Conservation (phyloP, 2,888 invertebrate genomes). For the Heliconius ismenius region DNA sequence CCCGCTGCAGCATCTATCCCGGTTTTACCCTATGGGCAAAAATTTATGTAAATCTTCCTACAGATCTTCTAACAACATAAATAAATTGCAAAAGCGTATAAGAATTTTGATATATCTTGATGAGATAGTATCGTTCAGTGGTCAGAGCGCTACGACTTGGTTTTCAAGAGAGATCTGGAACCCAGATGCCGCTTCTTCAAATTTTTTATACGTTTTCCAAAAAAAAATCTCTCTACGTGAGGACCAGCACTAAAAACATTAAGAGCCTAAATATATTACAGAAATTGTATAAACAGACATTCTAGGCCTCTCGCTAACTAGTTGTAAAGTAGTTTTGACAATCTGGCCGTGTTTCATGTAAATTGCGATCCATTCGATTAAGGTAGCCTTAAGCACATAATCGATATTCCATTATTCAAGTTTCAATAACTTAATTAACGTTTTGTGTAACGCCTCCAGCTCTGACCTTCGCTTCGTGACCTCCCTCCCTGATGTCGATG, state of each 20-base stretch:
- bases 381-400: conserved; percentile 19
- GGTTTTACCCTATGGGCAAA: too few species aligned
- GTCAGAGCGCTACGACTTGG: too few species aligned
- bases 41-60: too few species aligned
- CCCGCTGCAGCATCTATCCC: too few species aligned
- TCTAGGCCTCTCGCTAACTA: conserved; percentile 1
- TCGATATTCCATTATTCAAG: conserved; percentile 19
- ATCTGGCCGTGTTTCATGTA: conserved; percentile 13
- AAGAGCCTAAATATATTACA: background rate
- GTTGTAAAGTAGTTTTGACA: conserved; percentile 9
- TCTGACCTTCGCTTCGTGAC: conserved; percentile 15
- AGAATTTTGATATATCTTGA: too few species aligned
- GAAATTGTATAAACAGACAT: background rate
- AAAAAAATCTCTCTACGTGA: too few species aligned
- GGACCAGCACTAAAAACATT: background rate
- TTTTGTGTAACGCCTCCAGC: conserved; percentile 21
- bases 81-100: too few species aligned
- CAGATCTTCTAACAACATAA: too few species aligned
- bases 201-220: too few species aligned
- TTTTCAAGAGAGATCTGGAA: too few species aligned
- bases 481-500: conserved; percentile 1
- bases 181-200: too few species aligned
- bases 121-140: too few species aligned
- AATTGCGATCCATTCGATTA: conserved; percentile 9
- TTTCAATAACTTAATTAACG: conserved; percentile 21